Evolutionary conservation across 2,888 invertebrate species (phyloP).

Genomic region (Xestia rhomboidea): DNA sequence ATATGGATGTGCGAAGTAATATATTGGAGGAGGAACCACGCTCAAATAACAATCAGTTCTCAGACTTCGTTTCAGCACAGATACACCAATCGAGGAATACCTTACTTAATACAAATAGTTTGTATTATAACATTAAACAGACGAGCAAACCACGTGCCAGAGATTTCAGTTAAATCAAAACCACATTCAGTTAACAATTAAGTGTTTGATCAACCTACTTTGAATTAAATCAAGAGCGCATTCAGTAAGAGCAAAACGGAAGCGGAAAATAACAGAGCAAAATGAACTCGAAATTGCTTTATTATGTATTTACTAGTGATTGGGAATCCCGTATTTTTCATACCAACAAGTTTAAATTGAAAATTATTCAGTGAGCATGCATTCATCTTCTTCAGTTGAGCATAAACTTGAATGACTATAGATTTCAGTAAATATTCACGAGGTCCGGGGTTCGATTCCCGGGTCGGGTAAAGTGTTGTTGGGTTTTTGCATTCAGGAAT

Average conservation of each 20-base stretch:
- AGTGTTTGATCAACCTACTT: conserved; percentile 1
- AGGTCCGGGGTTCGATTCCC: background rate
- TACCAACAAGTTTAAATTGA: background rate
- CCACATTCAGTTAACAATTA: background rate
- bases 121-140: conserved; percentile 44
- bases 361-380: background rate
- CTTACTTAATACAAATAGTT: conserved; percentile 42
- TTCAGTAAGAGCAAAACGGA: background rate
- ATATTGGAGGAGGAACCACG: conserved; percentile 25
- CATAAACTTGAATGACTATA: background rate
- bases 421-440: background rate
- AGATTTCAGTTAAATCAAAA: conserved; percentile 21
- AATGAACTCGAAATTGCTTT: background rate
- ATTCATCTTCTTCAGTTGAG: background rate
- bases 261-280: background rate
- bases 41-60: conserved; percentile 35
- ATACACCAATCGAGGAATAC: conserved; percentile 17
- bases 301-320: background rate
- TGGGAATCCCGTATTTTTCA: background rate
- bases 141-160: conserved; percentile 22
- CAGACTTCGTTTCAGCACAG: conserved; percentile 31
- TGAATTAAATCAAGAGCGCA: background rate
- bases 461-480: background rate
- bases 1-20: conserved; percentile 5
- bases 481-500: background rate